phyloP scores from a whole-genome alignment of 2,797 vertebrate species.

The Diplodus sargus region DNA sequence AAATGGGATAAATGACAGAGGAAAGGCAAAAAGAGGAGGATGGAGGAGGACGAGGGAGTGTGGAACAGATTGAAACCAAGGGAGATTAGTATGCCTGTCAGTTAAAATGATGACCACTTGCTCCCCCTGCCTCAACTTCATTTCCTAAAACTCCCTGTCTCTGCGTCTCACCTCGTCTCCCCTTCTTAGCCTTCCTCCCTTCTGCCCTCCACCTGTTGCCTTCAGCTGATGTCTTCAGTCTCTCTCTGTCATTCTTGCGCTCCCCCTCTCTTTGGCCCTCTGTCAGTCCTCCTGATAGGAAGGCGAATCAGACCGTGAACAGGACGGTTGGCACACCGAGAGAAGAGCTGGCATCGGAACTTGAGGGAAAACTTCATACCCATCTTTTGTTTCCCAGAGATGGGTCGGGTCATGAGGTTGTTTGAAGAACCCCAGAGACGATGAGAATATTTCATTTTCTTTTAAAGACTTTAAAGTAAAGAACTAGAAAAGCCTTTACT shows the following conservation, averaged over 20 bases:
- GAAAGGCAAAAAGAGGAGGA: not conserved
- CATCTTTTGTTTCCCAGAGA: slow-evolving; percentile 25
- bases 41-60: not conserved
- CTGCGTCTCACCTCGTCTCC: slow-evolving; percentile 14
- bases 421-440: slow-evolving; percentile 12
- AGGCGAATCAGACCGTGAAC: slow-evolving; percentile 61
- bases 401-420: slow-evolving; percentile 3
- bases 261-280: slow-evolving; percentile 2
- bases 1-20: slow-evolving; percentile 3
- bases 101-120: slow-evolving; percentile 23
- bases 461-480: not conserved
- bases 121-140: not conserved
- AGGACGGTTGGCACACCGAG: not conserved
- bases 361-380: slow-evolving; percentile 9
- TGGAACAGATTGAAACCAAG: slow-evolving; percentile 6
- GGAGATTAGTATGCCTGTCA: slow-evolving; percentile 23
- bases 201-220: slow-evolving; percentile 21
- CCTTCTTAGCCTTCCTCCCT: not conserved
- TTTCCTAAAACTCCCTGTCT: not conserved
- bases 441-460: slow-evolving; percentile 22
- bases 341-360: slow-evolving; percentile 30
- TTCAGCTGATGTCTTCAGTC: slow-evolving; percentile 42
- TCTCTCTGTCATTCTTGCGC: slow-evolving; percentile 14
- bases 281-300: slow-evolving; percentile 27
- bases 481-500: not conserved